Base-by-base conservation (phyloP, 2,797 vertebrate genomes). In the Threskiornis aethiopicus region DNA sequence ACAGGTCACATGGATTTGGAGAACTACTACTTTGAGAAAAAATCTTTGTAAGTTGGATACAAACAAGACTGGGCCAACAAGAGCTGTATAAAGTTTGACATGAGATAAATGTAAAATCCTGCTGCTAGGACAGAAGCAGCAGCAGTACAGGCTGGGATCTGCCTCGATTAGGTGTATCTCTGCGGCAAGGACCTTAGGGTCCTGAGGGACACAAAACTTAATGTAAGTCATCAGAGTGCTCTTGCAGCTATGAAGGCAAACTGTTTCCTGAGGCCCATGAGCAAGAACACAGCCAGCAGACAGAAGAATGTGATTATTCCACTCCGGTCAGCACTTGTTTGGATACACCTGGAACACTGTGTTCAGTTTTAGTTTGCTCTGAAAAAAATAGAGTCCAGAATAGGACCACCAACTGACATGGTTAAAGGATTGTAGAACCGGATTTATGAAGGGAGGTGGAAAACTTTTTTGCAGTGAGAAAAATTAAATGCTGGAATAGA, bases 101-200 rank as follows among this genome's bases (percentile, higher is more conserved):
- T 7, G 13, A 49, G 12, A 15, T 5, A 57, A 49, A 26, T 39
- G 19, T 10, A 89, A 84, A 81, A 58, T 25, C n/a, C 21, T 58
- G n/a, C 55, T 58, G n/a, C 57, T 24, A 24, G 12, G 11, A 33
- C 25, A 83, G 37, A 58, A 72, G 8, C 5, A 57, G 21, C 1
- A 47, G 21, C 9, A 39, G 25, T 71, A 24, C 1, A 44, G 24
- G 12, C 13, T 62, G 13, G 4, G 2, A 1, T 37, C 8, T 65
- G 16, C 8, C n/a, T 51, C 6, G 0, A 2, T 49, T 26, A 42
- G 4, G 2, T 33, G 1, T 21, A 19, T 58, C 31, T 55, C 44
- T 59, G 2, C 9, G 75, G 31, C 20, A 81, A 26, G 15, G 13
- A 46, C 3, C 16, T 58, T 21, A n/a, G 14, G 42, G 21, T 46